Conservation (phyloP, 2,888 invertebrate genomes). For the Pheosia gnoma region DNA sequence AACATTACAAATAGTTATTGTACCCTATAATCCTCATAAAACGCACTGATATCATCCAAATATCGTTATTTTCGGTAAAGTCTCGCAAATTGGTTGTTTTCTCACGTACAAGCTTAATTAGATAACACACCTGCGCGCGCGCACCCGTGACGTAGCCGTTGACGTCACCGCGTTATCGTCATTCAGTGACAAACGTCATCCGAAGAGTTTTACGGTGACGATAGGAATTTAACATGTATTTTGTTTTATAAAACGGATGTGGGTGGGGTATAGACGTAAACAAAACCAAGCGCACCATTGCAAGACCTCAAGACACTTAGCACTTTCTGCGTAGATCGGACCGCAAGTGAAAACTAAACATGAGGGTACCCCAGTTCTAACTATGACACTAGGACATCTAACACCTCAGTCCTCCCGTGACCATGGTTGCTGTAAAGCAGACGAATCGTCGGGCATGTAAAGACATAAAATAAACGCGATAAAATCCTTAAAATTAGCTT, state of each 20-base stretch:
- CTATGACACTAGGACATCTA: no score
- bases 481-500: no score
- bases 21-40: neutral
- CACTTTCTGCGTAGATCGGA: no score
- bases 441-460: no score
- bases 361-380: no score
- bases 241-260: neutral
- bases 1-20: neutral
- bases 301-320: no score
- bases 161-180: conserved; percentile 10
- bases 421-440: no score
- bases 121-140: conserved; percentile 45
- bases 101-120: conserved; percentile 56
- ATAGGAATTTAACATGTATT: neutral
- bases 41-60: conserved; percentile 6
- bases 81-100: conserved; percentile 55
- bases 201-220: conserved; percentile 5
- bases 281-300: neutral
- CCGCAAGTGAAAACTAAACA: no score
- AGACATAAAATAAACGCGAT: no score
- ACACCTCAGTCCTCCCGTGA: no score
- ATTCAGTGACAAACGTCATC: conserved; percentile 2
- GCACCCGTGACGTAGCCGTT: conserved; percentile 41
- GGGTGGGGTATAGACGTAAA: neutral
- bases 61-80: conserved; percentile 34